Conservation (phyloP, 1,140 invertebrate genomes). For the Polypedilum pembai region DNA sequence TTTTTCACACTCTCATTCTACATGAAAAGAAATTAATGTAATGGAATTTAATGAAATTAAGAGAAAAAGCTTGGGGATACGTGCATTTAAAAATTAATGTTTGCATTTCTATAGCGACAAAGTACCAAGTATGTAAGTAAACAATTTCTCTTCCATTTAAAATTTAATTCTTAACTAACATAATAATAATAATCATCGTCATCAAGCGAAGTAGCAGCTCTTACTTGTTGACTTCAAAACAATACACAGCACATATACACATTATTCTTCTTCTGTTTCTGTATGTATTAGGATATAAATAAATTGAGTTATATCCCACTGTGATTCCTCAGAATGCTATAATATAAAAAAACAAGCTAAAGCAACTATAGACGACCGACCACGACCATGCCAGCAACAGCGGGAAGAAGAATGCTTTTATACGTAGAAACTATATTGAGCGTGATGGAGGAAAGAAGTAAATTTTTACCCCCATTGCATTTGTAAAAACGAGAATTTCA, state of each 20-base stretch:
- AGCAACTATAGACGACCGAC: neutral
- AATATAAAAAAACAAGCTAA: constrained; percentile 14
- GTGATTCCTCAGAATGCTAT: neutral
- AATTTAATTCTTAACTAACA: constrained; percentile 1
- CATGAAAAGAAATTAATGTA: constrained; percentile 14
- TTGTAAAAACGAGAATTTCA: neutral
- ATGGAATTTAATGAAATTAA: neutral
- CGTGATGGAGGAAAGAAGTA: too few relatives aligned
- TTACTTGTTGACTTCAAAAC: constrained; percentile 20
- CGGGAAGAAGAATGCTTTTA: neutral
- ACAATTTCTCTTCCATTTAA: neutral
- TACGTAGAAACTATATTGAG: constrained; percentile 1
- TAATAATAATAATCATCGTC: constrained; percentile 7
- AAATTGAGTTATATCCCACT: constrained; percentile 20
- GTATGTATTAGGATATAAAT: constrained; percentile 12
- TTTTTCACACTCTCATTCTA: neutral
- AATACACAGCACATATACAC: neutral
- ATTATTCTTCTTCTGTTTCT: too few relatives aligned
- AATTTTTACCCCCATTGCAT: neutral
- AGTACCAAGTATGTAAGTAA: neutral
- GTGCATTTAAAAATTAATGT: constrained; percentile 14
- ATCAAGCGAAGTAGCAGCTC: neutral
- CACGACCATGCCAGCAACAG: neutral
- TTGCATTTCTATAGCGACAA: neutral
- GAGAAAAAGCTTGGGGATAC: neutral